Base-by-base conservation (phyloP, 1,140 invertebrate genomes). In the Drosophila punjabiensis region DNA sequence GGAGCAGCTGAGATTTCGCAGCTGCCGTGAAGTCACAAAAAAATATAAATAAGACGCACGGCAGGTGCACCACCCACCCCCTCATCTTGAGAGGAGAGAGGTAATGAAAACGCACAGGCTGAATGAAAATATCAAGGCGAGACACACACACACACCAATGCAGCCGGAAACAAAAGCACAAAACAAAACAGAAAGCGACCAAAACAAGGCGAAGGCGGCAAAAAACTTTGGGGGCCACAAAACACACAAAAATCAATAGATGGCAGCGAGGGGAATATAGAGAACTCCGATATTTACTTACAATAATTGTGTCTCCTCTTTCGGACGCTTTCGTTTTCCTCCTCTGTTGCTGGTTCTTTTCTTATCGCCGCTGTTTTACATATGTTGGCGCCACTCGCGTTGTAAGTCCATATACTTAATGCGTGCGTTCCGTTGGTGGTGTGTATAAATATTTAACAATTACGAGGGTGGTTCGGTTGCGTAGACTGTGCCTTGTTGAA, bases 381-480 rank as follows among this genome's bases (percentile, higher is more conserved):
- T 88, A 79, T 75, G 85, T 79, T 88, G 77, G 85, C 84, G 84
- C 84, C 84, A 84, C 78, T 67, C 58, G 66, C 61, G 48, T 35
- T n/a, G 52, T 5, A 35, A 53, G n/a, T 50, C 24, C 65, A 33
- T 67, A 28, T 67, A 30, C 14, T 53, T 45, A 41, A n/a, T 75
- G 43, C 48, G 71, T 56, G 37, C 37, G 56, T 32, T 53, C 43
- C 61, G 63, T 41, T 73, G 76, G 61, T 70, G 59, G 77, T 73
- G 62, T 87, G 74, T 88, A 85, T 73, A 81, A 89, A 76, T 84
- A 84, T 84, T 89, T 81, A 47, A 69, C 69, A 75, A 55, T 76
- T 43, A 28, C 45, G 56, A 39, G 52, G 79, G 71, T 73, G 63
- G 63, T 28, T 65, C 11, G 60, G 35, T n/a, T 30, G 35, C 37